These are phyloP conservation scores for Micrasema longulum DNA, from an alignment of 1,140 invertebrate genomes.

Conservation along the genomic window DNA sequence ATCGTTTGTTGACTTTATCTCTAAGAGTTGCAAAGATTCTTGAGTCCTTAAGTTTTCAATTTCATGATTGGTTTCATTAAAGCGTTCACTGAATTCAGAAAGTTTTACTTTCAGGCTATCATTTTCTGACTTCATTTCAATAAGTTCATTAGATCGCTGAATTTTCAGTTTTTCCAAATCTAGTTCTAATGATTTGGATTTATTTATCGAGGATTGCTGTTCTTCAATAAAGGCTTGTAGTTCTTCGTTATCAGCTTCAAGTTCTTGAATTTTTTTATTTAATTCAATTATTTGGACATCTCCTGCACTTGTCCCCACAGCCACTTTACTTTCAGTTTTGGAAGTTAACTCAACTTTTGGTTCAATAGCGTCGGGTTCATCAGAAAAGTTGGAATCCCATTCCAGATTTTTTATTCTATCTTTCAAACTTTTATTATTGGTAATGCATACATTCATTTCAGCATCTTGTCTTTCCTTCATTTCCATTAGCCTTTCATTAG, in stretches of 20 bases:
- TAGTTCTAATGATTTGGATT: constrained; percentile 26
- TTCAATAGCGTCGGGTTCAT: constrained; percentile 50
- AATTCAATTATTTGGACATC: constrained; percentile 57
- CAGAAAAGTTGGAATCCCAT: constrained; percentile 64
- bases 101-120: constrained; percentile 57
- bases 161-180: constrained; percentile 32
- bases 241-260: constrained; percentile 78
- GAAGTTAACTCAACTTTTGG: background rate
- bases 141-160: constrained; percentile 10
- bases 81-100: no score
- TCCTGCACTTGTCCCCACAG: background rate
- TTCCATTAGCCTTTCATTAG: constrained; percentile 82
- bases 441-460: constrained; percentile 77
- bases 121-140: constrained; percentile 55
- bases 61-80: constrained; percentile 53
- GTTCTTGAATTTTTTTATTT: constrained; percentile 70
- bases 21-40: background rate
- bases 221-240: constrained; percentile 75
- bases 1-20: constrained; percentile 15
- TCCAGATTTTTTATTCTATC: constrained; percentile 73
- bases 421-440: constrained; percentile 74
- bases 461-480: constrained; percentile 84
- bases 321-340: background rate
- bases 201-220: constrained; percentile 58
- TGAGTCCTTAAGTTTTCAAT: background rate